phyloP scores from a whole-genome alignment of 2,797 vertebrate species.

The Pipistrellus kuhlii region DNA sequence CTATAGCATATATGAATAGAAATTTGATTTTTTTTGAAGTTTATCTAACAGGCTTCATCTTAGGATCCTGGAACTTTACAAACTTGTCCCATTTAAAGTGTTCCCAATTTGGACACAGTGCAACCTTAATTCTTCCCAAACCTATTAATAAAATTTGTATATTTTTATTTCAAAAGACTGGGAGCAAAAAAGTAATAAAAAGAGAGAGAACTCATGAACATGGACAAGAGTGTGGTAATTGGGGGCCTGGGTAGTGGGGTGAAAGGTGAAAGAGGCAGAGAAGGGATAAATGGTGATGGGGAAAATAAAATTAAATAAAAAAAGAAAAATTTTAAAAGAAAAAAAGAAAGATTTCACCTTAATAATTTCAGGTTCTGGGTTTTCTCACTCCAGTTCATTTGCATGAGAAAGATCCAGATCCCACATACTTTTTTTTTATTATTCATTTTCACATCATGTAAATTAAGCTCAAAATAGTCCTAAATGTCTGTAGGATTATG shows the following conservation, averaged over 20 bases:
- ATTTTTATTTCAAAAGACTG: not conserved
- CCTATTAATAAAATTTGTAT: not conserved
- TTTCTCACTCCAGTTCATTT: constrained; percentile 1
- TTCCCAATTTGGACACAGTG: not conserved
- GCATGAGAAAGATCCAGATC: not conserved
- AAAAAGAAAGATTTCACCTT: not conserved
- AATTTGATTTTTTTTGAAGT: not conserved
- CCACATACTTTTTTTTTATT: not conserved
- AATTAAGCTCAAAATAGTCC: not conserved
- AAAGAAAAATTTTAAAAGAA: not conserved
- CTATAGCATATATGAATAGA: not conserved
- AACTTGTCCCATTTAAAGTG: not conserved
- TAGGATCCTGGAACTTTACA: not conserved
- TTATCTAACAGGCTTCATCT: not conserved
- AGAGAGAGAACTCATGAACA: not conserved
- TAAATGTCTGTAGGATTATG: not conserved
- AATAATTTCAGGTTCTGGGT: not conserved
- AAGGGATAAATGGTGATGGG: not conserved
- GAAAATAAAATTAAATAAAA: not conserved
- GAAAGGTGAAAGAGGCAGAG: not conserved
- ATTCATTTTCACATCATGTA: not conserved
- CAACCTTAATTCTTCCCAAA: not conserved
- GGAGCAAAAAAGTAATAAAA: not conserved
- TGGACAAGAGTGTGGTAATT: not conserved
- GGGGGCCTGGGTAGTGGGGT: not conserved